A percentile compares a stretch with the other conserved stretches of the same genome.
Conservation (phyloP, 2,888 invertebrate species). For the Mimumesa dahlbomi region DNA sequence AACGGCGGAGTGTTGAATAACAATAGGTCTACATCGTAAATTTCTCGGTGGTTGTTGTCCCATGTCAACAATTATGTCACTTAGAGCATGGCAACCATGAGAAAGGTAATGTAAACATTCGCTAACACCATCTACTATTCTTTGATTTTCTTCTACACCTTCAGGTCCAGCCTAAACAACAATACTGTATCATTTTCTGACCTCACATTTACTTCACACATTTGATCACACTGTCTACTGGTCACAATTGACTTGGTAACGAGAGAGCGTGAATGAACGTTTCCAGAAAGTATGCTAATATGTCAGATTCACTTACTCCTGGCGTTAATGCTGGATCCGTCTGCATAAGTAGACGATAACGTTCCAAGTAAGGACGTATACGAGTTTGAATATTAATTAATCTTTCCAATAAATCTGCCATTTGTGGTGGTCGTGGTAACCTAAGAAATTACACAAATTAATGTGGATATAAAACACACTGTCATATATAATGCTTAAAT, state of each 20-base stretch:
- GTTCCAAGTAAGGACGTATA: conserved; percentile 85
- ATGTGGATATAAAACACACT: background rate
- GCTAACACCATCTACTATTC: conserved; percentile 87
- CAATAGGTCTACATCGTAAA: conserved; percentile 86
- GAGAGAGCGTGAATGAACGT: too few species aligned
- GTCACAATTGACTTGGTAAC: too few species aligned
- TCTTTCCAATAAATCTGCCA: conserved; percentile 83
- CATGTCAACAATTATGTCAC: conserved; percentile 91
- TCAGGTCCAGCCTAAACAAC: conserved; percentile 73
- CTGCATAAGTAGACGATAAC: conserved; percentile 84
- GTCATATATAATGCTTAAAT: conserved; percentile 3
- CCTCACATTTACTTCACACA: background rate
- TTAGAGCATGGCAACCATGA: conserved; percentile 93
- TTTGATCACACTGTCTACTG: too few species aligned
- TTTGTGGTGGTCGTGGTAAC: conserved; percentile 81
- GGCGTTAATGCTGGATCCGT: conserved; percentile 83
- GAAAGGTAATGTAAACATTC: conserved; percentile 92
- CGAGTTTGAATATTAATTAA: conserved; percentile 82
- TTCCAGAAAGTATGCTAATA: too few species aligned
- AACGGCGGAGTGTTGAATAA: conserved; percentile 86
- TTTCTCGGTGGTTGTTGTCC: conserved; percentile 86
- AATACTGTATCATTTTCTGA: background rate
- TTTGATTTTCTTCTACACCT: conserved; percentile 83
- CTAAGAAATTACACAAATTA: conserved; percentile 48
- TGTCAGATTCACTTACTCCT: conserved; percentile 73